Base-by-base conservation (phyloP, 2,113 vertebrate species). In the Hucho hucho region DNA sequence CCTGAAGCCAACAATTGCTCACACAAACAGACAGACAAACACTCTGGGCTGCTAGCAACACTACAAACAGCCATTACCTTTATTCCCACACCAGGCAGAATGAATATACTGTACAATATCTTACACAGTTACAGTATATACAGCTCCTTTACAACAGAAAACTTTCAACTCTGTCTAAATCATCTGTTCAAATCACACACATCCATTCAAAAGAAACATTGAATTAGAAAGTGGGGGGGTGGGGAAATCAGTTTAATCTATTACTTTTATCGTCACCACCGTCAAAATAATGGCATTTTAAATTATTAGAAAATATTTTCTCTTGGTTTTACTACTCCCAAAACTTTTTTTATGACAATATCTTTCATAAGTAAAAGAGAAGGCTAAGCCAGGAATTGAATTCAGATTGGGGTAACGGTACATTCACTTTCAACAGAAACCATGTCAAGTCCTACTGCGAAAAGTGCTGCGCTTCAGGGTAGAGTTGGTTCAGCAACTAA, bases 41-140 rank as follows among this genome's bases (percentile, higher is more conserved):
- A n/a, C n/a, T 64, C 32, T n/a, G 3, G 20, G 1, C 81, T 64
- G 81, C 79, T 75, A 79, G 80, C 26, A 53, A 82, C 63, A 56
- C 64, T 79, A 87, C 69, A 18, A 53, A 32, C 72, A 65, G 14
- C 69, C 70, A 20, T 24, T 12, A 58, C 59, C 66, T 20, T 61
- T 72, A 58, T 74, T 74, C 28, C 69, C 71, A 83, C 77, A 78
- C 81, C 89, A 81, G 87, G 84, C 82, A 84, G 76, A 72, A 79
- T 87, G 86, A 95, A 93, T 95, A 89, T 94, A 97, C 93, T 95
- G 89, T 94, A 97, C 93, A 97, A 89, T 93, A 95, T 94, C 37
- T 43, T 43, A 43, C 37, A 43, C 37, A 43, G 87, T 94, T 96
- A 93, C 89, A 94, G 64, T 96, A 94, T 95, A 78, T 94, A 96